Evolutionary conservation across 2,113 vertebrate genomes (phyloP), one percentile per base, ranked within the genome.

Genomic region (Podilymbus podiceps): DNA sequence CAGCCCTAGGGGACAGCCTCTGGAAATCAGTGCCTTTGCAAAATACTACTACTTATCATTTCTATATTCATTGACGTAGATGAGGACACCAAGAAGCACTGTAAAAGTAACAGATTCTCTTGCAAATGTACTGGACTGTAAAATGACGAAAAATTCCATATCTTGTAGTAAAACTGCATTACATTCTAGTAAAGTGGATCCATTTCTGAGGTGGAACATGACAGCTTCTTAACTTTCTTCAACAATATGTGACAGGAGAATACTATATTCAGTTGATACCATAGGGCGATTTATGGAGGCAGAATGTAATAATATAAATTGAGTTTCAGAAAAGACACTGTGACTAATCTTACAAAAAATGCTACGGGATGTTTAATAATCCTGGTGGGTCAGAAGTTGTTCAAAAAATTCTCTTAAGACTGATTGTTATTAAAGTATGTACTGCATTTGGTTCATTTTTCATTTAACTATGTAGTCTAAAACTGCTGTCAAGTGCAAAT

Each of bases 251-350:
- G 96, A 95, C 94, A 96, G 94, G 96, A 92, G 89, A 97, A 92
- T 87, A 92, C 88, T 64, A 93, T 64, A 95, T 91, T 90, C 94
- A 85, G 50, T 92, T 93, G 95, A 96, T 93, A 96, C 85, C 2
- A 0, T 76, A 92, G 89, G 89, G 94, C 93, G 64, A 97, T 97
- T 97, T 97, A 97, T 96, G 94, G 88, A 94, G 92, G 89, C 74
- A 95, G 96, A 96, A 97, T 93, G 91, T 93, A 97, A 97, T 96
- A 97, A 96, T 95, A 97, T 92, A 96, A 97, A 97, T 93, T 97
- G 95, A 92, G 91, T 97, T 97, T 97, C 97, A 93, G 95, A 95
- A 97, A 94, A 97, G 97, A 97, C 94, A 96, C 94, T 93, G 92
- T 97, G 95, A 97, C 97, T 96, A 97, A 97, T 96, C 91, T 97